Percentiles rank a stretch among this genome's conserved stretches.
These are phyloP conservation scores for Pipistrellus pipistrellus DNA, from an alignment of 2,797 vertebrate species.

Conservation along the genomic window DNA sequence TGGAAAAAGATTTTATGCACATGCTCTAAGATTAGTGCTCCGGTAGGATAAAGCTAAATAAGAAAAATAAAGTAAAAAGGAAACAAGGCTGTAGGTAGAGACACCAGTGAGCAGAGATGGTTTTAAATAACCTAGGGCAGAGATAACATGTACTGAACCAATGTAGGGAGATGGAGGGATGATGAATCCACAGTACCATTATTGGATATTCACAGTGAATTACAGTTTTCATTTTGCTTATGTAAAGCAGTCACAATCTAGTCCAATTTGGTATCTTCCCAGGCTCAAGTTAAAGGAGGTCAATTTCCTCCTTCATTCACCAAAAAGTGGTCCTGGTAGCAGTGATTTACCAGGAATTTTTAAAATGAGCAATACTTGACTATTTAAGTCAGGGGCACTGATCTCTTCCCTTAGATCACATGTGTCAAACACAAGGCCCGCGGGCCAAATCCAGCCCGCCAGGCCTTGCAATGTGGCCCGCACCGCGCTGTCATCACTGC, in stretches of 20 bases:
- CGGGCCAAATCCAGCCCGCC: too few species aligned
- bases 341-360: neutral
- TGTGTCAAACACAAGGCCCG: too few species aligned
- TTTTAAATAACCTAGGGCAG: neutral
- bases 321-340: neutral
- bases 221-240: neutral
- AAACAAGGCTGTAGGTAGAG: neutral
- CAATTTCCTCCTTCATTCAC: neutral
- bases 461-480: too few species aligned
- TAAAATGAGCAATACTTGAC: neutral
- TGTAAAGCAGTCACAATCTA: conserved; percentile 5
- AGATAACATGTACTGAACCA: neutral
- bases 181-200: neutral
- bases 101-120: neutral
- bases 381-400: neutral
- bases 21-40: neutral
- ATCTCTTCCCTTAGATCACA: neutral
- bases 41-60: neutral
- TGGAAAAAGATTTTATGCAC: neutral
- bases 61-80: neutral
- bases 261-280: neutral
- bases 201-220: neutral
- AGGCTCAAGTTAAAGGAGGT: conserved; percentile 27
- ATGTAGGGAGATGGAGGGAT: neutral
- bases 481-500: too few species aligned